Conservation (phyloP, 1,140 invertebrate species). For the Hylaeus volcanicus region DNA sequence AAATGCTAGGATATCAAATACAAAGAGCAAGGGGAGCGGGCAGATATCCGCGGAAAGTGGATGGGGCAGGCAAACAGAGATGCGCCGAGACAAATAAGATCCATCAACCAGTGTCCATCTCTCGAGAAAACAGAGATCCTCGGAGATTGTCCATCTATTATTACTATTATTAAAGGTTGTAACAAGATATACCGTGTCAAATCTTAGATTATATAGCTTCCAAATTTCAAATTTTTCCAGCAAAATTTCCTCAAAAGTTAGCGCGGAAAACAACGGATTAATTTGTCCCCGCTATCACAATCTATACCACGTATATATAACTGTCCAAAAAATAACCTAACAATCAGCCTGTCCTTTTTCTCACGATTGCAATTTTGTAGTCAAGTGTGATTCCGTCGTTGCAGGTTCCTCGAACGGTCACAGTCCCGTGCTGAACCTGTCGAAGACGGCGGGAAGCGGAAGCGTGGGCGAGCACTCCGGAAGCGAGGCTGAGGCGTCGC, state of each 20-base stretch:
- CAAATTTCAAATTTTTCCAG: too few species aligned
- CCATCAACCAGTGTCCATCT: conserved; percentile 76
- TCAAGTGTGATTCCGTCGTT: background rate
- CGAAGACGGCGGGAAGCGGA: conserved; percentile 89
- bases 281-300: too few species aligned
- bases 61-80: conserved; percentile 67
- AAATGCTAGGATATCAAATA: conserved; percentile 78
- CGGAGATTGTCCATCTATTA: background rate
- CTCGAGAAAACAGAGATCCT: background rate
- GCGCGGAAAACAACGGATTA: too few species aligned
- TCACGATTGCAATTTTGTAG: too few species aligned
- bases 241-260: too few species aligned
- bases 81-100: conserved; percentile 77
- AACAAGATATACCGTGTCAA: too few species aligned
- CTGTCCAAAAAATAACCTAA: too few species aligned
- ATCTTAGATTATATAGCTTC: too few species aligned
- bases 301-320: too few species aligned
- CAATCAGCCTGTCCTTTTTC: too few species aligned
- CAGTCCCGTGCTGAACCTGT: conserved; percentile 94
- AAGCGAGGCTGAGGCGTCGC: conserved; percentile 83
- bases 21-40: conserved; percentile 55
- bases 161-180: too few species aligned
- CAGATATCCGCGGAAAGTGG: conserved; percentile 63
- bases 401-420: conserved; percentile 92
- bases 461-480: conserved; percentile 85